Conservation (phyloP, 2,797 vertebrate species). For the Leptodactylus fallax region DNA sequence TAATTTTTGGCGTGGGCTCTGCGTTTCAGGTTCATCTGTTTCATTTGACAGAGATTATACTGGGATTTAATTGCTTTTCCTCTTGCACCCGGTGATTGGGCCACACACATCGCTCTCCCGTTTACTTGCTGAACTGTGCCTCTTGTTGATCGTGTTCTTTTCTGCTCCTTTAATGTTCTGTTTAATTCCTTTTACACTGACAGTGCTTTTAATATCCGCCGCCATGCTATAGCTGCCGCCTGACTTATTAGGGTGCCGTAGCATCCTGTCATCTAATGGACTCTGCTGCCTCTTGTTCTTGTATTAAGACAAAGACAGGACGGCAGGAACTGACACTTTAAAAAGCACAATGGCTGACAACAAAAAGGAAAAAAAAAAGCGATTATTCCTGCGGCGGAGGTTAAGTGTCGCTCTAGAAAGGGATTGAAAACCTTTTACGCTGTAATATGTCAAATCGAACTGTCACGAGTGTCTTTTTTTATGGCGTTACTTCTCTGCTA, state of each 20-base stretch:
- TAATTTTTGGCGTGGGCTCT: conserved; percentile 4
- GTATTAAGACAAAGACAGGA: background rate
- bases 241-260: conserved; percentile 23
- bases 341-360: background rate
- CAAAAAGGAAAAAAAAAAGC: background rate
- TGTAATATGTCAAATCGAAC: background rate
- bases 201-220: conserved; percentile 4
- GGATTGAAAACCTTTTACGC: background rate
- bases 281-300: conserved; percentile 6
- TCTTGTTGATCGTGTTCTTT: conserved; percentile 39
- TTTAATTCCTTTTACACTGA: conserved; percentile 42
- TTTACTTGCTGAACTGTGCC: conserved; percentile 52
- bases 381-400: too few relatives aligned
- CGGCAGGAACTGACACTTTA: background rate
- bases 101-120: conserved; percentile 30
- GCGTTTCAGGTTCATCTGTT: conserved; percentile 54
- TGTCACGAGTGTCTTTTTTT: background rate
- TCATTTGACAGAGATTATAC: conserved; percentile 43
- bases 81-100: conserved; percentile 27
- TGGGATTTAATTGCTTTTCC: conserved; percentile 58
- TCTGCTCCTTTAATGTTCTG: conserved; percentile 51
- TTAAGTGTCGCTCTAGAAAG: background rate
- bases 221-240: background rate
- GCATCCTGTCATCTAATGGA: conserved; percentile 17
- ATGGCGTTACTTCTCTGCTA: background rate